These are phyloP conservation scores for Zaprionus tsacasi DNA, from an alignment of 1,140 invertebrate genomes.

Conservation along the genomic window DNA sequence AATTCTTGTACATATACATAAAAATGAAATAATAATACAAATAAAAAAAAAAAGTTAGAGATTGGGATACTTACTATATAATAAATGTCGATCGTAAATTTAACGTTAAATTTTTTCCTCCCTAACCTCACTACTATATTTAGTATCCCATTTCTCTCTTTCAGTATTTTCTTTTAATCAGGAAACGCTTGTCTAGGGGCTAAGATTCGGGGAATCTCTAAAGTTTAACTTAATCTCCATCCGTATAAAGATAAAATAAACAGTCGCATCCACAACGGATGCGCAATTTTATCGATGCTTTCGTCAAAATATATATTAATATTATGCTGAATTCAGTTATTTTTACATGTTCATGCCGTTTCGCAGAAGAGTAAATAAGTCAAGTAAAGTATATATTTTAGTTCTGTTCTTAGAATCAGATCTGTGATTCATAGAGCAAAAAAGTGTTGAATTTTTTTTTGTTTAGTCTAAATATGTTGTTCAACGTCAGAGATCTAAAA, in stretches of 20 bases:
- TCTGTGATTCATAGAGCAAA: neutral
- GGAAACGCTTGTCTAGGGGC: neutral
- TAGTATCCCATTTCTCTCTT: neutral
- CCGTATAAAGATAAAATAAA: constrained; percentile 9
- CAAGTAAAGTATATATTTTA: neutral
- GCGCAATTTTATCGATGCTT: neutral
- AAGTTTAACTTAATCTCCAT: constrained; percentile 1
- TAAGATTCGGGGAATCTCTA: neutral
- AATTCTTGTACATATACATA: too few species aligned
- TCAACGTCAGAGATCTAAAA: neutral
- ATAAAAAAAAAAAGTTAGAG: too few species aligned
- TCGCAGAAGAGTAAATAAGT: neutral
- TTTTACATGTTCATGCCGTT: neutral
- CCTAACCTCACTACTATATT: neutral
- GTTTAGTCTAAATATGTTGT: neutral
- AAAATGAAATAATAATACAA: too few species aligned
- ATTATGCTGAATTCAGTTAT: neutral
- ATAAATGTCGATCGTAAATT: neutral
- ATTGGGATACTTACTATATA: too few species aligned
- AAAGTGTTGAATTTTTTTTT: constrained; percentile 2
- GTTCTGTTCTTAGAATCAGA: neutral
- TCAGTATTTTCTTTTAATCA: neutral
- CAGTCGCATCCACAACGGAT: constrained; percentile 5
- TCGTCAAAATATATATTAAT: constrained; percentile 10
- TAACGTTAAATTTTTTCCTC: neutral